Evolutionary conservation across 2,888 invertebrate species (phyloP), one percentile per base, ranked within the genome.

Genomic region (Panopea generosa): DNA sequence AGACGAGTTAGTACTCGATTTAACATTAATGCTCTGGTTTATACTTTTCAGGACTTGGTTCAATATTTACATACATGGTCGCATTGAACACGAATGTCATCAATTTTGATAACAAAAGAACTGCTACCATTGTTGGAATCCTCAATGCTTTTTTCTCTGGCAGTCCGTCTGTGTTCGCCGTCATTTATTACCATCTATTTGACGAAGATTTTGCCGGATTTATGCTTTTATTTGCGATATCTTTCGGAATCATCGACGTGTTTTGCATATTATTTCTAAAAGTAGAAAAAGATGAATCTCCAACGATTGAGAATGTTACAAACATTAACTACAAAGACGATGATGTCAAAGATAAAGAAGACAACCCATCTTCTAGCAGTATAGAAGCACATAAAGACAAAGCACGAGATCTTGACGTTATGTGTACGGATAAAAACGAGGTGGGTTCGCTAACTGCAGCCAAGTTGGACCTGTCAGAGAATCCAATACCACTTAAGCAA

Each of bases 61-160:
- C 80, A 2, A 68, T 78, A n/a, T 83, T 80, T 55, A 83, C 77
- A 1, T 83, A 83, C 60, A 80, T 83, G 83, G 75, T 80, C 14
- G 83, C 83, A 2, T 70, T 83, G 18, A 80, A 80, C 47, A 83
- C 83, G 6, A 83, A 83, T 60, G 74, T 75, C 9, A 70, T 76
- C 22, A 83, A 83, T 56, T 83, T 83, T 49, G 57, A 65, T 24
- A 38, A 65, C 16, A 67, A 76, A 40, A 80, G 80, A 47, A 70
- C 79, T 0, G 83, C 75, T 1, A 83, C 81, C 57, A 59, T 83
- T 26, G 73, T 81, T 14, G 81, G 83, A 7, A 47, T 83, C n/a
- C 60, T 83, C 22, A 81, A 78, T 22, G 78, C 81, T 1, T 81
- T 73, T 52, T 83, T 83, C 24, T 73, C 81, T 11, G 83, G 83